Base-by-base conservation (phyloP, 2,888 invertebrate genomes). In the Thysanoteuthis rhombus region DNA sequence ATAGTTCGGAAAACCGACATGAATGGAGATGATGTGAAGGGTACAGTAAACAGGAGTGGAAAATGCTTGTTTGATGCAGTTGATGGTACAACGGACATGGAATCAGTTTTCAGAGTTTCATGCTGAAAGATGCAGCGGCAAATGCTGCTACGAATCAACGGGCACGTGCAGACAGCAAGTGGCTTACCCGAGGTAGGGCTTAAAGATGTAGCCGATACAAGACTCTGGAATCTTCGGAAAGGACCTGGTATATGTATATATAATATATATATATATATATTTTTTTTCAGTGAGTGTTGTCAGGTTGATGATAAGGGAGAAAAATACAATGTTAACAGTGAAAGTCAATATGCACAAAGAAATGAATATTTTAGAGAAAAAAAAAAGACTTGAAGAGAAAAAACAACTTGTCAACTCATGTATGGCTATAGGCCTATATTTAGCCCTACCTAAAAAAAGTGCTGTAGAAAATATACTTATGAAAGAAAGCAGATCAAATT, bases 101-200 rank as follows among this genome's bases (percentile, higher is more conserved):
- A 36, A 32, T 42, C 42, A 36, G 45, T 45, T 42, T 92, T 47
- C 19, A 28, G 22, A 92, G 40, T 92, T 42, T 92, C 92, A 92
- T 92, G 92, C 92, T 25, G 42, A 45, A 36, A 38, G 36, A 93
- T 93, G 75, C 58, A 58, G 58, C 58, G 16, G 39, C 12, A 36
- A 39, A 16, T 90, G 40, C 89, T 58, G 42, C 93, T 47, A 40
- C 22, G 22, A 28, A 16, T 28, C 39, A 90, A 38, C 19, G 38
- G 40, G 92, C 92, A 92, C 25, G 92, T n/a, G 92, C 92, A 40
- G 92, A 92, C 45, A 22, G 40, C 42, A 90, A 90, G n/a, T n/a
- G 45, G 40, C 95, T 95, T 95, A 95, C 95, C 95, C 22, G 95
- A 94, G 22, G 95, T 95, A 25, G 95, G 95, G 92, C 95, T 95